Conservation (phyloP, 1,140 invertebrate genomes). For the Drosophila lacteicornis region DNA sequence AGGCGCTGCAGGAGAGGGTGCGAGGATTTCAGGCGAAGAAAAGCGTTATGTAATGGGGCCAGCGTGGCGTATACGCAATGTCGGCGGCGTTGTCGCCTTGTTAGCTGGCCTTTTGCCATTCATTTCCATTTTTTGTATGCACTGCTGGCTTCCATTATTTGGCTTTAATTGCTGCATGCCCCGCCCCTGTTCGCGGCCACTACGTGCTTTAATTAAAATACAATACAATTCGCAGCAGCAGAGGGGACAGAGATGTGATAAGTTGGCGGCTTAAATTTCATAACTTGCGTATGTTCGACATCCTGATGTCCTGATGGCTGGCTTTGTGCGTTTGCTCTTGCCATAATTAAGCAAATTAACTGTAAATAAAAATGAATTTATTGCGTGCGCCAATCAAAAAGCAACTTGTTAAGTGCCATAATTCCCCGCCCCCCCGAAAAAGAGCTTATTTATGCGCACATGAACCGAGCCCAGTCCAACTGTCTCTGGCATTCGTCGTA, state of each 20-base stretch:
- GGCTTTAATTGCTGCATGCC: slow-evolving; percentile 80
- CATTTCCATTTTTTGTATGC: slow-evolving; percentile 79
- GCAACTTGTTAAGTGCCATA: slow-evolving; percentile 75
- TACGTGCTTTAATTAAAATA: slow-evolving; percentile 82
- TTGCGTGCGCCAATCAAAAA: slow-evolving; percentile 75
- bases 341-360: slow-evolving; percentile 76
- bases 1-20: slow-evolving; percentile 9
- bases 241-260: slow-evolving; percentile 50
- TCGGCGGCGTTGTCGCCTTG: slow-evolving; percentile 61
- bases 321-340: slow-evolving; percentile 31
- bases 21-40: slow-evolving; percentile 47
- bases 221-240: slow-evolving; percentile 37
- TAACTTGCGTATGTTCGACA: slow-evolving; percentile 39
- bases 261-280: slow-evolving; percentile 62
- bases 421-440: slow-evolving; percentile 30
- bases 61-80: slow-evolving; percentile 75
- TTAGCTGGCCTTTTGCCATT: slow-evolving; percentile 73
- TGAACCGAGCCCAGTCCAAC: slow-evolving; percentile 4
- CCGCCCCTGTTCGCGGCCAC: not conserved
- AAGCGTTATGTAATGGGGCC: slow-evolving; percentile 74
- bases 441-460: slow-evolving; percentile 68
- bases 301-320: not conserved
- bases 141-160: slow-evolving; percentile 78
- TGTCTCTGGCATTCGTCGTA: slow-evolving; percentile 53
- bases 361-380: slow-evolving; percentile 68